phyloP scores from a whole-genome alignment of 2,888 invertebrate species.

The Crocallis elinguaria region DNA sequence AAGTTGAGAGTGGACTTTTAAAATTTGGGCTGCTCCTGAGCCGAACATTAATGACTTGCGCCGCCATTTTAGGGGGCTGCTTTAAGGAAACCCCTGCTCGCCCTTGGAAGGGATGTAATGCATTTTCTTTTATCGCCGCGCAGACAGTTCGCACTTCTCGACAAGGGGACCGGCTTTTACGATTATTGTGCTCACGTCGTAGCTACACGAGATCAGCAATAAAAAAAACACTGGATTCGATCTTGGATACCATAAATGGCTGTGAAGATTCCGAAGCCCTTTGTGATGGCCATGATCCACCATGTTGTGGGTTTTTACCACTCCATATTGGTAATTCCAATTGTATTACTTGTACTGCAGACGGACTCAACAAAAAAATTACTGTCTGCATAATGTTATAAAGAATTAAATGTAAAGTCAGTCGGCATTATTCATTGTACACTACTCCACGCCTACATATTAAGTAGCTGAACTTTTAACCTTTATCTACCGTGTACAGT shows the following conservation, averaged over 20 bases:
- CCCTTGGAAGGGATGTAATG: slow-evolving; percentile 78
- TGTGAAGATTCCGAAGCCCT: slow-evolving; percentile 32
- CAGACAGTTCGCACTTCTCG: slow-evolving; percentile 78
- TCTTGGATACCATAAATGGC: slow-evolving; percentile 55
- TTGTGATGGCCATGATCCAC: slow-evolving; percentile 22
- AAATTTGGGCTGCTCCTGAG: slow-evolving; percentile 69
- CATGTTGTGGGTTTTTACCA: slow-evolving; percentile 27
- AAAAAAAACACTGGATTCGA: slow-evolving; percentile 63
- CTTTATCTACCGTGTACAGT: slow-evolving; percentile 11
- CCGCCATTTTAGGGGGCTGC: slow-evolving; percentile 76
- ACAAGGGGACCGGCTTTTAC: slow-evolving; percentile 77
- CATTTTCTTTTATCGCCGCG: slow-evolving; percentile 81
- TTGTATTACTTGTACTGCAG: background rate
- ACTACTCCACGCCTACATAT: slow-evolving; percentile 8
- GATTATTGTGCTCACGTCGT: slow-evolving; percentile 77
- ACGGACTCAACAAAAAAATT: background rate
- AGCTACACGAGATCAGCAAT: slow-evolving; percentile 68
- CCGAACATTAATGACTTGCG: slow-evolving; percentile 72
- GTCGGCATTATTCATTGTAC: background rate
- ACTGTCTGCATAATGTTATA: no score
- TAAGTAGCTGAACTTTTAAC: slow-evolving; percentile 15
- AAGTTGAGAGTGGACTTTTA: slow-evolving; percentile 71
- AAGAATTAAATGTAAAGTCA: background rate
- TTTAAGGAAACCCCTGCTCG: slow-evolving; percentile 68
- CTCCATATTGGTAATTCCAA: slow-evolving; percentile 13